Conservation (phyloP, 2,888 invertebrate species). For the Eustalomyia histrio region DNA sequence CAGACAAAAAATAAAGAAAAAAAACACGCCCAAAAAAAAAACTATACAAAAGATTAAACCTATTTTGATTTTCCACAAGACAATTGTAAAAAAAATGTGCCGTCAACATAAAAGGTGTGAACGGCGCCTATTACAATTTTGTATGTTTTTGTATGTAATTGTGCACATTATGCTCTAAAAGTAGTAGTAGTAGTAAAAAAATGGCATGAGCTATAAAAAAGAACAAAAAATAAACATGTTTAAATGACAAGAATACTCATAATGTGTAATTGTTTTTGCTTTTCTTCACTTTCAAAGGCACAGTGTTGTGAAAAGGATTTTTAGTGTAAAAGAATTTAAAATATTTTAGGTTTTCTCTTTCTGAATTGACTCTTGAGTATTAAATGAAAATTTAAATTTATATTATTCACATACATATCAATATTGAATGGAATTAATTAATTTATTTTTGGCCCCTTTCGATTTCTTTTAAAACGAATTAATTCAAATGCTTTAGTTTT, state of each 20-base stretch:
- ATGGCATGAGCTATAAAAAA: slow-evolving; percentile 17
- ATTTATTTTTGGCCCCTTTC: no score
- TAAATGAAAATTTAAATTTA: no score
- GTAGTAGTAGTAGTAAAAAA: slow-evolving; percentile 22
- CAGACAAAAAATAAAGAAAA: background rate
- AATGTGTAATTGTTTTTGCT: slow-evolving; percentile 23
- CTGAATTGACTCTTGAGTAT: no score
- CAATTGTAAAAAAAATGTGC: slow-evolving; percentile 22
- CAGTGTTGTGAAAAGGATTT: background rate
- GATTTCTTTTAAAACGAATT: no score
- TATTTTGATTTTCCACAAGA: slow-evolving; percentile 12
- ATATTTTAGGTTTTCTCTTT: no score
- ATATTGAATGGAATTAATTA: no score
- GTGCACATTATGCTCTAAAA: slow-evolving; percentile 13
- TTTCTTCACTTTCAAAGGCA: slow-evolving; percentile 4
- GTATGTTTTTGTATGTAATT: slow-evolving; percentile 16
- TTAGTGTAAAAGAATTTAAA: no score
- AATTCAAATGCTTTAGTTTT: no score
- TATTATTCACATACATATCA: no score
- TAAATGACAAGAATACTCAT: slow-evolving; percentile 22
- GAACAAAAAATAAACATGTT: slow-evolving; percentile 5
- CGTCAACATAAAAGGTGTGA: slow-evolving; percentile 26
- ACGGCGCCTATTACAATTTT: slow-evolving; percentile 23
- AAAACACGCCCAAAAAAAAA: background rate
- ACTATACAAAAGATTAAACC: background rate